These are phyloP conservation scores for Ictalurus furcatus DNA, from an alignment of 2,113 vertebrate genomes.

Conservation along the genomic window DNA sequence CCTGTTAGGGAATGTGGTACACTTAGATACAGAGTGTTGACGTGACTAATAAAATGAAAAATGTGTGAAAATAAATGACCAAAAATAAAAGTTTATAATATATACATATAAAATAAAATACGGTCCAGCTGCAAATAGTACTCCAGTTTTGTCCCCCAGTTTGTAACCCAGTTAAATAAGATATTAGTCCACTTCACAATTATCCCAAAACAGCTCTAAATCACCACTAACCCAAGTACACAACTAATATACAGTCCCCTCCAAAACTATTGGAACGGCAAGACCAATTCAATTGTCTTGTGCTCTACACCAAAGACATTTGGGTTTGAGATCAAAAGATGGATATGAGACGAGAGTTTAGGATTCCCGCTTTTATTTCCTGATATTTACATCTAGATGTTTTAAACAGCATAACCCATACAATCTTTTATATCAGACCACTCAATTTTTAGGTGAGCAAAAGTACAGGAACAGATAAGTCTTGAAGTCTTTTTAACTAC, in stretches of 20 bases:
- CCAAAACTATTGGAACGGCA: too few species aligned
- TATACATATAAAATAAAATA: not conserved
- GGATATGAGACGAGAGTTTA: too few species aligned
- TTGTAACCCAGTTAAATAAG: not conserved
- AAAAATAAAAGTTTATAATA: not conserved
- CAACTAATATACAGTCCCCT: not conserved
- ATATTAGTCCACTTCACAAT: not conserved
- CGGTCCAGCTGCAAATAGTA: not conserved
- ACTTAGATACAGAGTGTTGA: not conserved
- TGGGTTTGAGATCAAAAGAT: too few species aligned
- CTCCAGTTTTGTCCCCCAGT: not conserved
- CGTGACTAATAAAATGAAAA: not conserved
- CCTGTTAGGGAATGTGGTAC: constrained; percentile 65
- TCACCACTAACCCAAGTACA: not conserved
- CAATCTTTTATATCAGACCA: too few species aligned
- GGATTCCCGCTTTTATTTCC: too few species aligned
- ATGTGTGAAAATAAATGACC: not conserved
- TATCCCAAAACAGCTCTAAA: not conserved
- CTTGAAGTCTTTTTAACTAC: too few species aligned
- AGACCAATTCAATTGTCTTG: too few species aligned
- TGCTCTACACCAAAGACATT: too few species aligned
- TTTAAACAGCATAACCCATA: too few species aligned
- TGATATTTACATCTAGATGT: too few species aligned
- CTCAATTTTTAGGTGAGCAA: too few species aligned
- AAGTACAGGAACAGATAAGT: too few species aligned